phyloP scores from a whole-genome alignment of 2,888 invertebrate species.

The Leptarthrus brevirostris region DNA sequence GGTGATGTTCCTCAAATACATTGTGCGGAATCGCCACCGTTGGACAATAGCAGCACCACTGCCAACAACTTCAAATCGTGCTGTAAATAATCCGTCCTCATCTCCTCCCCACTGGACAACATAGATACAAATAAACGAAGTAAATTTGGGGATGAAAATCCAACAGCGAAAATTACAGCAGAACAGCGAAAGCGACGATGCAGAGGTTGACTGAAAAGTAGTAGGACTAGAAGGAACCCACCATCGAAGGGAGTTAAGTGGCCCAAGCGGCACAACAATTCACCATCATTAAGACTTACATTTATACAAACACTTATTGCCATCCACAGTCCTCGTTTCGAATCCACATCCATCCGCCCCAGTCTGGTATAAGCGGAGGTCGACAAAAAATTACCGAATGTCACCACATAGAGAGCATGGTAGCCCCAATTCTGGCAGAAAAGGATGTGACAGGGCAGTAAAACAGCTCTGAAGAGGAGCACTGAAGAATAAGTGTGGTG shows the following conservation, averaged over 20 bases:
- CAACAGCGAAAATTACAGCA: constrained; percentile 50
- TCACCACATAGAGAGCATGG: constrained; percentile 29
- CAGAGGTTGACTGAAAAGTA: background rate
- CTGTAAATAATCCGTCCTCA: constrained; percentile 22
- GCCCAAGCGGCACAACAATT: constrained; percentile 22
- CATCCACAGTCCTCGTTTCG: background rate
- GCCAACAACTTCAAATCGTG: constrained; percentile 25
- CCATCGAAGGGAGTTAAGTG: background rate
- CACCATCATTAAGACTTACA: constrained; percentile 38
- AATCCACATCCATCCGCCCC: no score
- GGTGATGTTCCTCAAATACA: background rate
- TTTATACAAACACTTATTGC: constrained; percentile 41
- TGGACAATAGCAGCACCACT: background rate
- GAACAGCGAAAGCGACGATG: constrained; percentile 43
- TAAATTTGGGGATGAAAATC: constrained; percentile 54
- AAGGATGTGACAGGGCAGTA: constrained; percentile 7
- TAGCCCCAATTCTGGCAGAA: constrained; percentile 35
- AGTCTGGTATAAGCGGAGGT: background rate
- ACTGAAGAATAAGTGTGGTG: background rate
- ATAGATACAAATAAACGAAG: constrained; percentile 51
- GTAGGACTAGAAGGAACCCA: background rate
- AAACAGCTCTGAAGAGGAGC: background rate
- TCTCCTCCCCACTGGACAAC: constrained; percentile 11
- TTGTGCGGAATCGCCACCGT: constrained; percentile 5
- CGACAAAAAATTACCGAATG: constrained; percentile 14